A percentile compares a stretch with the other conserved stretches of the same genome.
Conservation (phyloP, 2,797 vertebrate species). For the Lophotriccus pileatus region DNA sequence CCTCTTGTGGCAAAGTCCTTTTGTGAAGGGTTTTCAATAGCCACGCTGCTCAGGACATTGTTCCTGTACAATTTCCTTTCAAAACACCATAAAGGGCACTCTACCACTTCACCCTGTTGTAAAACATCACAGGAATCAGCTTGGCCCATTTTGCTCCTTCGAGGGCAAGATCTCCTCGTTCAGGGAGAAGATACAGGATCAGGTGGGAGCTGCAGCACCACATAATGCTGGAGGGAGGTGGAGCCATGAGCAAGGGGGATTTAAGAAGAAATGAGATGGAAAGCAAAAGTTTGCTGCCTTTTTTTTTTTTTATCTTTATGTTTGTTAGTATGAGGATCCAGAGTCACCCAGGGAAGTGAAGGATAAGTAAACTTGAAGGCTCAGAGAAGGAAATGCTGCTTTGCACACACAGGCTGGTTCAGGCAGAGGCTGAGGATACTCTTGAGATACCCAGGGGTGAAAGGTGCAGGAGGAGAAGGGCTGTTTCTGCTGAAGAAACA, state of each 20-base stretch:
- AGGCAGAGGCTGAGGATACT: not conserved
- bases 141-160: not conserved
- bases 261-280: not conserved
- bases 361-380: not conserved
- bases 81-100: conserved; percentile 27
- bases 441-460: not conserved
- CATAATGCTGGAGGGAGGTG: not conserved
- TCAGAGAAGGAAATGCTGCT: not conserved
- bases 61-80: conserved; percentile 45
- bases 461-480: fast-evolving
- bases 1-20: conserved; percentile 56
- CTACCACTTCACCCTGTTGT: not conserved
- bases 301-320: not conserved
- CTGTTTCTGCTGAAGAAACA: not conserved
- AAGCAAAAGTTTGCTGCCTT: not conserved
- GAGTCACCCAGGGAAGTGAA: not conserved
- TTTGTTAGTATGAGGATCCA: not conserved
- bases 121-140: not conserved
- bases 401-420: not conserved
- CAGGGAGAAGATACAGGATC: not conserved
- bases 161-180: not conserved
- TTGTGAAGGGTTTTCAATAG: conserved; percentile 37
- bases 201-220: not conserved
- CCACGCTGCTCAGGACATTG: not conserved
- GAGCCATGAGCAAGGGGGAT: not conserved